phyloP scores from a whole-genome alignment of 2,888 invertebrate genomes.

The Drosophila dives region DNA sequence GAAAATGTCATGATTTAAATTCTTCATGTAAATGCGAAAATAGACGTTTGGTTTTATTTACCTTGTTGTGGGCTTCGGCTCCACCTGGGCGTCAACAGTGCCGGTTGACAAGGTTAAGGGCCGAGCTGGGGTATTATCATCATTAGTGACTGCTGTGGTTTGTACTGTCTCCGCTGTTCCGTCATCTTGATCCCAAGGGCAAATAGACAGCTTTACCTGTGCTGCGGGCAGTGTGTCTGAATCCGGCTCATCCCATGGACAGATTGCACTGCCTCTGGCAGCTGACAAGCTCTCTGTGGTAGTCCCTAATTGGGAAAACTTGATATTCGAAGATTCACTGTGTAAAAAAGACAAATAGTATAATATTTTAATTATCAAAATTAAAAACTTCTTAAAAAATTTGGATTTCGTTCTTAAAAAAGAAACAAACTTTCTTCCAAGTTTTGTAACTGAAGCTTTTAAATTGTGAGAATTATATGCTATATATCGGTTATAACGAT shows the following conservation, averaged over 20 bases:
- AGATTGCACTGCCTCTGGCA: conserved; percentile 74
- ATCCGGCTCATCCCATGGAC: conserved; percentile 83
- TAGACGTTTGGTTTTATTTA: conserved; percentile 27
- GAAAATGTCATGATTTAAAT: conserved; percentile 2
- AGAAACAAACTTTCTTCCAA: background rate
- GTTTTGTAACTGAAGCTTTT: no score
- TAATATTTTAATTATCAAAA: background rate
- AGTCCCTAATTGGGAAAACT: conserved; percentile 78
- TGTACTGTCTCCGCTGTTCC: background rate
- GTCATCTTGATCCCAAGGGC: background rate
- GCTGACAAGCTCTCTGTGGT: conserved; percentile 71
- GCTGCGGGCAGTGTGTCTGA: conserved; percentile 19
- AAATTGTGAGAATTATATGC: no score
- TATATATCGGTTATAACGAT: no score
- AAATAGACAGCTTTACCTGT: conserved; percentile 4
- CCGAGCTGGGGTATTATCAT: conserved; percentile 1
- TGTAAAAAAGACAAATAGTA: background rate
- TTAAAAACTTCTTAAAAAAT: background rate
- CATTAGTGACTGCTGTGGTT: conserved; percentile 10
- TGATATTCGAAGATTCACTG: conserved; percentile 80
- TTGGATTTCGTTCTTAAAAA: background rate
- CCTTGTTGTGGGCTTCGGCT: conserved; percentile 75
- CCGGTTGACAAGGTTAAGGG: background rate
- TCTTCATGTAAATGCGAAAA: background rate
- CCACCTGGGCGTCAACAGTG: background rate